These are phyloP conservation scores for Tryphoninae sp. DNA, from an alignment of 2,888 invertebrate species.

Conservation along the genomic window DNA sequence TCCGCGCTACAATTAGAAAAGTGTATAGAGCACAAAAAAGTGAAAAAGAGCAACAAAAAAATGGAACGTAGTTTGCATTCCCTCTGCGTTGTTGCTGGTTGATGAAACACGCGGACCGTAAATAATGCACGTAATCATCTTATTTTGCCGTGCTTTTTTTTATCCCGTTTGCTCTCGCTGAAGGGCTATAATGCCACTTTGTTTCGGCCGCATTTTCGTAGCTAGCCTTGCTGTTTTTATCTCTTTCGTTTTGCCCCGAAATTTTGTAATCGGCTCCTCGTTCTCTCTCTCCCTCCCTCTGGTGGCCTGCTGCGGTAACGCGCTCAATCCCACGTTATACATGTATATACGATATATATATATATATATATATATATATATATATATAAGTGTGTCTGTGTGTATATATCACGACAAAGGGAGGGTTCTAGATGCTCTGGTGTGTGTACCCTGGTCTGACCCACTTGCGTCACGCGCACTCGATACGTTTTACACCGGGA, in stretches of 20 bases:
- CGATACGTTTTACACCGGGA: slow-evolving; percentile 57
- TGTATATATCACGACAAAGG: slow-evolving; percentile 10
- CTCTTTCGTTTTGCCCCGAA: slow-evolving; percentile 29
- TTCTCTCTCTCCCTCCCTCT: slow-evolving; percentile 12
- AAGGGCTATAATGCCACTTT: not conserved
- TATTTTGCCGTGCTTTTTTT: slow-evolving; percentile 39
- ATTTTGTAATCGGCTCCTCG: slow-evolving; percentile 45
- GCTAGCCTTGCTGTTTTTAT: slow-evolving; percentile 30
- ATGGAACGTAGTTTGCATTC: not conserved
- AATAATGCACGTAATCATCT: slow-evolving; percentile 52
- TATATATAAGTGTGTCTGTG: not conserved
- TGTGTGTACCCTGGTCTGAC: slow-evolving; percentile 36
- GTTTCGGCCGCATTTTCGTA: slow-evolving; percentile 11
- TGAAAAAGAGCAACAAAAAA: slow-evolving; percentile 27
- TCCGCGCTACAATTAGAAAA: slow-evolving; percentile 36
- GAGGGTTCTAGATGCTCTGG: slow-evolving; percentile 4
- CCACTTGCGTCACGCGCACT: slow-evolving; percentile 59
- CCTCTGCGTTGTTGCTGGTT: slow-evolving; percentile 14
- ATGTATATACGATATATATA: not conserved
- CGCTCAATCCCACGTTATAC: slow-evolving; percentile 12
- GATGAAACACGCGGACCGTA: slow-evolving; percentile 46
- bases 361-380: slow-evolving; percentile 6
- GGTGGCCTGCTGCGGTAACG: slow-evolving; percentile 21
- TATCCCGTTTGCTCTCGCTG: not conserved
- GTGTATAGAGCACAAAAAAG: not conserved